A percentile compares a stretch with the other conserved stretches of the same genome.
Evolutionary conservation across 2,113 vertebrate species (phyloP).

Genomic region (Gasterosteus aculeatus): DNA sequence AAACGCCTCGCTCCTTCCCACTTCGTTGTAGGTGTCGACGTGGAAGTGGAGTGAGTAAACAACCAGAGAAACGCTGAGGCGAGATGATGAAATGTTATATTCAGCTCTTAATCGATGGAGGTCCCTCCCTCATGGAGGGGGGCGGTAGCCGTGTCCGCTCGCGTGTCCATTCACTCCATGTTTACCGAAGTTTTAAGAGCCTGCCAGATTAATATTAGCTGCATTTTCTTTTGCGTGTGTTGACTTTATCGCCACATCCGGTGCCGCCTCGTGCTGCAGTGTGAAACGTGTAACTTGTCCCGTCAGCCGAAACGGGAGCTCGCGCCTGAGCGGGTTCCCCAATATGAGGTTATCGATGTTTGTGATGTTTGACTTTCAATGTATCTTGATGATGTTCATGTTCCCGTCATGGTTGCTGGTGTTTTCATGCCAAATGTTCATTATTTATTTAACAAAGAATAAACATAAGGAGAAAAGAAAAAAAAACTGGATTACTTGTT

Average conservation of each 20-base stretch:
- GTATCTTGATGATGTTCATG: conserved; percentile 27
- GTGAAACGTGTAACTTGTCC: conserved; percentile 26
- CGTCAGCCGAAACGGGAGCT: conserved; percentile 11
- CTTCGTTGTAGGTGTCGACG: background rate
- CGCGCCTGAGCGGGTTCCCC: conserved; percentile 8
- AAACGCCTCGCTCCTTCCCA: background rate
- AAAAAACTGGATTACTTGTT: background rate
- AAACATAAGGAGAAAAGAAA: conserved; percentile 32
- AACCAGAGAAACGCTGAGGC: background rate
- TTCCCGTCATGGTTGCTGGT: conserved; percentile 35
- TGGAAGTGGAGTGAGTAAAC: conserved; percentile 8
- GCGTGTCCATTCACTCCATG: conserved; percentile 28
- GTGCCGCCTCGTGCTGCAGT: conserved; percentile 49
- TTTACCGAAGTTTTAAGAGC: conserved; percentile 36
- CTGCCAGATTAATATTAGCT: background rate
- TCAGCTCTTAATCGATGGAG: conserved; percentile 32
- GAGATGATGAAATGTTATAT: conserved; percentile 28
- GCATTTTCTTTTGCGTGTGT: background rate
- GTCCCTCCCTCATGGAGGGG: background rate
- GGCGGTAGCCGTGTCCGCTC: background rate
- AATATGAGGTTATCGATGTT: conserved; percentile 34
- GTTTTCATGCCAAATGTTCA: conserved; percentile 47
- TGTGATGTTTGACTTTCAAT: conserved; percentile 44
- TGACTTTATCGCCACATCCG: conserved; percentile 21
- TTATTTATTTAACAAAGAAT: conserved; percentile 55